These are phyloP conservation scores for Samia ricini DNA, from an alignment of 1,140 invertebrate genomes.

Conservation along the genomic window DNA sequence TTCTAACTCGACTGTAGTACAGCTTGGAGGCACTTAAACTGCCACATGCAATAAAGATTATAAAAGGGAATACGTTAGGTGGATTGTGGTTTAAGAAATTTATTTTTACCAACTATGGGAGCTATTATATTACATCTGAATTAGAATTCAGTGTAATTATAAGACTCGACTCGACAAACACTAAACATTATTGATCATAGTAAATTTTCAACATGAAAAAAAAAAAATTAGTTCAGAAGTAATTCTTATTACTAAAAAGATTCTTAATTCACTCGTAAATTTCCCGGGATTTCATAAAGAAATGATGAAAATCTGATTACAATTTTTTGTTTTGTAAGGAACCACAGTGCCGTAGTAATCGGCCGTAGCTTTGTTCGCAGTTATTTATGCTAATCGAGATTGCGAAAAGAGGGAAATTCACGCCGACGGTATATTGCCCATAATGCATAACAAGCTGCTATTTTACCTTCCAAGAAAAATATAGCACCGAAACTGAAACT, in stretches of 20 bases:
- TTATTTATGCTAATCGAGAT: conserved; percentile 16
- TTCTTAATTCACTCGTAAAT: neutral
- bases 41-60: too few relatives aligned
- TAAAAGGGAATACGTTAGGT: too few relatives aligned
- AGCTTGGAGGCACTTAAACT: too few relatives aligned
- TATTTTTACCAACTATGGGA: too few relatives aligned
- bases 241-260: neutral
- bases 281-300: conserved; percentile 5
- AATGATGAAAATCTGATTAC: conserved; percentile 6
- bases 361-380: conserved; percentile 12
- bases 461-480: conserved; percentile 11
- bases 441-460: conserved; percentile 11
- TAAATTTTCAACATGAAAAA: too few relatives aligned
- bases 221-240: neutral
- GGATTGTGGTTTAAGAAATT: too few relatives aligned
- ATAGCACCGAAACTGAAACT: conserved; percentile 5
- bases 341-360: conserved; percentile 1
- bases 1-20: too few relatives aligned
- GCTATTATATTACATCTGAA: too few relatives aligned
- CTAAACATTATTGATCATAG: too few relatives aligned
- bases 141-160: too few relatives aligned
- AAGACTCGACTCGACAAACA: too few relatives aligned
- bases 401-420: conserved; percentile 10
- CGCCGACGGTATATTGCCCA: conserved; percentile 5
- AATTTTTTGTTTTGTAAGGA: conserved; percentile 14